Base-by-base conservation (phyloP, 2,888 invertebrate species). In the Aspidapion aeneum region DNA sequence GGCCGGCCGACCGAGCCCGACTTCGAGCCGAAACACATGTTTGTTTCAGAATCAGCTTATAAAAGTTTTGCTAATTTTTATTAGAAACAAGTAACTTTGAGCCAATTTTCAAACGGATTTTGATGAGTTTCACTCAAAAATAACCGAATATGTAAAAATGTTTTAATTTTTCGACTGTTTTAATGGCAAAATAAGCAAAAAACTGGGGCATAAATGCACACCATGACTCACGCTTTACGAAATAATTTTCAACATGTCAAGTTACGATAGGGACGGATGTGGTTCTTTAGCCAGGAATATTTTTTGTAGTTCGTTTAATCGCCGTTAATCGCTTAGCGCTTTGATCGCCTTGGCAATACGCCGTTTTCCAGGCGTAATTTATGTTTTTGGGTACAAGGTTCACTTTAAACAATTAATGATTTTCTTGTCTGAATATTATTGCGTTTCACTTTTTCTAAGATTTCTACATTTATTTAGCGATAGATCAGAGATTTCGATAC, bases 221-320 rank as follows among this genome's bases (percentile, higher is more conserved):
- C 65, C 63, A 60, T 70, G 72, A 71, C 73, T 72, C 75, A 76
- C 77, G 75, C 74, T 74, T 75, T 35, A 75, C 75, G 74, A 76
- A 74, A 75, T 76, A 74, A 64, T 68, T 75, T 77, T 76, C 76
- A 74, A 77, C 77, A 75, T 76, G 78, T 77, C 78, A 76, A 75
- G 78, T 75, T 73, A 69, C 56, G 61, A 74, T 77, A 75, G 77
- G 76, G 74, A 75, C 74, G 76, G 74, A 75, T 74, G 77, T 75
- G 74, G 75, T 76, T 78, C 78, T 78, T 77, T 77, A 73, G 77
- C 77, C 78, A 79, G 78, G 78, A 78, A 79, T 78, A 78, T 67
- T 70, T 71, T 67, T 60, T 65, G 62, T 76, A 75, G 77, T 79
- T 77, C 74, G 66, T 67, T 70, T 71, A 70, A 69, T 72, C 69